Percentiles rank a stretch among this genome's conserved stretches.
These are phyloP conservation scores for Zosterops borbonicus DNA, from an alignment of 2,113 vertebrate species.

Conservation along the genomic window DNA sequence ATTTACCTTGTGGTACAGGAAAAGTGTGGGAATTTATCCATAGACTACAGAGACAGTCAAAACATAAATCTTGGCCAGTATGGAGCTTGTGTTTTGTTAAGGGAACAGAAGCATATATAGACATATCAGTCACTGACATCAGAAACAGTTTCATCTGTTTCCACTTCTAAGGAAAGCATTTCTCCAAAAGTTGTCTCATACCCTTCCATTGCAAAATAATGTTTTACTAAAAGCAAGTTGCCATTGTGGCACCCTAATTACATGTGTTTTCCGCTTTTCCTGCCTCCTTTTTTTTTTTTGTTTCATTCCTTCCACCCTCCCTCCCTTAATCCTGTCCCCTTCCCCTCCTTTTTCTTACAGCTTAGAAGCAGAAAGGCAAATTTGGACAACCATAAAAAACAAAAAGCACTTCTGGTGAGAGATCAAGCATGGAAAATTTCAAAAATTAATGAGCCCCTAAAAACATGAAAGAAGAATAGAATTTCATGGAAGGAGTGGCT, in stretches of 20 bases:
- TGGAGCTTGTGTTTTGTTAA: not conserved
- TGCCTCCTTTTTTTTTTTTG: not conserved
- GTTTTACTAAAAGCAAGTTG: not conserved
- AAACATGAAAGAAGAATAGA: not conserved
- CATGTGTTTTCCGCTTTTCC: not conserved
- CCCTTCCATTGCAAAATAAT: not conserved
- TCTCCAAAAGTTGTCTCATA: not conserved
- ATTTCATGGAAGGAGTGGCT: not conserved
- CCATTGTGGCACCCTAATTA: not conserved
- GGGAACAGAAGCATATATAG: not conserved
- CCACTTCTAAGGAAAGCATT: not conserved
- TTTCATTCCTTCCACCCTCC: not conserved
- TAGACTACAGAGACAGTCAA: not conserved
- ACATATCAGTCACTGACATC: not conserved
- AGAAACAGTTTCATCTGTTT: not conserved
- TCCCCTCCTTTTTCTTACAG: not conserved
- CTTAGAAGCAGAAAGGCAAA: not conserved
- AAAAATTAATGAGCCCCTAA: constrained; percentile 10
- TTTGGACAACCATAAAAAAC: not conserved
- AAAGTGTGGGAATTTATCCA: not conserved
- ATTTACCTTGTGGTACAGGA: not conserved
- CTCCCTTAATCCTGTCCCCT: not conserved
- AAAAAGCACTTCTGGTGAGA: not conserved
- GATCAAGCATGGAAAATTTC: not conserved
- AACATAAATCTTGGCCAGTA: not conserved